Conservation (phyloP, 2,888 invertebrate species). For the Blomia tropicalis region DNA sequence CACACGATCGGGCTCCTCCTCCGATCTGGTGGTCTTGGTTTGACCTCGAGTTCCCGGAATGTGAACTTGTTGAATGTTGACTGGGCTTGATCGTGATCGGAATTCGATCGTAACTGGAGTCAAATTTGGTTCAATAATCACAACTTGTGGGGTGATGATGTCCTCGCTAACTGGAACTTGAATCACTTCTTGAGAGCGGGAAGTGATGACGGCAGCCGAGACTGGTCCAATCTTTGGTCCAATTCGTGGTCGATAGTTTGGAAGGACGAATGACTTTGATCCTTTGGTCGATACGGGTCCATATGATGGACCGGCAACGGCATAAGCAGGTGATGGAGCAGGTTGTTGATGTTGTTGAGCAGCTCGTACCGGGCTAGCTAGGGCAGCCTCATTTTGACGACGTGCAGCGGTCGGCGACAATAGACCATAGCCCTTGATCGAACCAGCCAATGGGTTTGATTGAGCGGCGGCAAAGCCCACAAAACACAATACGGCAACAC, state of each 20-base stretch:
- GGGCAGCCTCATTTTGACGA: background rate
- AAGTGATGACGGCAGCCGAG: slow-evolving; percentile 14
- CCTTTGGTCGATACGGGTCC: background rate
- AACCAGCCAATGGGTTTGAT: background rate
- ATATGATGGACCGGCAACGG: too few species aligned
- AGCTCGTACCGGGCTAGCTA: background rate
- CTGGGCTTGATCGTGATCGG: slow-evolving; percentile 21
- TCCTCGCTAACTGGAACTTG: slow-evolving; percentile 16
- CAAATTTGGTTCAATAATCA: slow-evolving; percentile 23
- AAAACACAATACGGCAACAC: background rate
- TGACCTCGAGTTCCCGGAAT: slow-evolving; percentile 20
- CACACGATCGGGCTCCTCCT: slow-evolving; percentile 21
- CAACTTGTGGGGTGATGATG: slow-evolving; percentile 15
- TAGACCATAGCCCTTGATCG: slow-evolving; percentile 6
- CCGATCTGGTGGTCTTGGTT: slow-evolving; percentile 18
- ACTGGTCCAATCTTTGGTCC: slow-evolving; percentile 11
- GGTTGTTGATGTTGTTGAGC: background rate
- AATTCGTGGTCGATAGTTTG: background rate
- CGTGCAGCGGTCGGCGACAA: background rate
- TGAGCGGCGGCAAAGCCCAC: slow-evolving; percentile 4
- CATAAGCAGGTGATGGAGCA: background rate
- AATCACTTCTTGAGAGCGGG: slow-evolving; percentile 9
- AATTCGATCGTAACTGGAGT: slow-evolving; percentile 22
- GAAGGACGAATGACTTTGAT: background rate
- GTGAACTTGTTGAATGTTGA: slow-evolving; percentile 22